Conservation (phyloP, 2,888 invertebrate species). For the Aethes cnicana region DNA sequence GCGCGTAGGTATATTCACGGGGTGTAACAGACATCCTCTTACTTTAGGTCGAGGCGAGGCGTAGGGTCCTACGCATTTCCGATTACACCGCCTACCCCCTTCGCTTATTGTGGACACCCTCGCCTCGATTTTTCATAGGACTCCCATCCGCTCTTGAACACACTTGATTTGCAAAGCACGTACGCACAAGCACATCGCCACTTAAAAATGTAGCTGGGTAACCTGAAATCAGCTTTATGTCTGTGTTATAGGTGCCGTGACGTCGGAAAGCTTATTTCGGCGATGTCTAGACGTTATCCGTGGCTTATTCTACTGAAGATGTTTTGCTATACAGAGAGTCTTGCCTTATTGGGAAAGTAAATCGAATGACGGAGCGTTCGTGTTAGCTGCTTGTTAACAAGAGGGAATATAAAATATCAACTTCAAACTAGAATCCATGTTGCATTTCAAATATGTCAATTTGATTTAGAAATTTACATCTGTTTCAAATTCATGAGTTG, state of each 20-base stretch:
- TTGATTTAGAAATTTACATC: conserved; percentile 54
- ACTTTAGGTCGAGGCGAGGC: conserved; percentile 13
- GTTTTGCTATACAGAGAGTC: conserved; percentile 70
- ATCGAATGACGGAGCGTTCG: conserved; percentile 60
- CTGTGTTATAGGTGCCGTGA: conserved; percentile 41
- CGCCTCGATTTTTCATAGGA: conserved; percentile 79
- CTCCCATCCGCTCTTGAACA: conserved; percentile 75
- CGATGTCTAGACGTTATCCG: conserved; percentile 56
- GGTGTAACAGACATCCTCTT: conserved; percentile 4
- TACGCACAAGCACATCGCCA: conserved; percentile 49
- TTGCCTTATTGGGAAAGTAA: conserved; percentile 65
- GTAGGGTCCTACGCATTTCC: conserved; percentile 53
- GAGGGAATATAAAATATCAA: conserved; percentile 40
- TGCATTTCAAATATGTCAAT: conserved; percentile 52
- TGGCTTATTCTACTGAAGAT: conserved; percentile 49
- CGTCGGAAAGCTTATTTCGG: conserved; percentile 41
- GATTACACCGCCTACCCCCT: conserved; percentile 74
- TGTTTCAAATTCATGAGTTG: conserved; percentile 30
- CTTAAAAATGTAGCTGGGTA: conserved; percentile 35
- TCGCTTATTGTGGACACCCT: conserved; percentile 73
- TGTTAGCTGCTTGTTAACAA: conserved; percentile 61
- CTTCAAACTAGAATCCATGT: conserved; percentile 38
- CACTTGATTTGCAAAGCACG: conserved; percentile 81
- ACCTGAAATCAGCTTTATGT: conserved; percentile 53
- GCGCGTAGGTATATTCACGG: neutral